Conservation (phyloP, 1,140 invertebrate genomes). For the Pygmarrhopalites habei region DNA sequence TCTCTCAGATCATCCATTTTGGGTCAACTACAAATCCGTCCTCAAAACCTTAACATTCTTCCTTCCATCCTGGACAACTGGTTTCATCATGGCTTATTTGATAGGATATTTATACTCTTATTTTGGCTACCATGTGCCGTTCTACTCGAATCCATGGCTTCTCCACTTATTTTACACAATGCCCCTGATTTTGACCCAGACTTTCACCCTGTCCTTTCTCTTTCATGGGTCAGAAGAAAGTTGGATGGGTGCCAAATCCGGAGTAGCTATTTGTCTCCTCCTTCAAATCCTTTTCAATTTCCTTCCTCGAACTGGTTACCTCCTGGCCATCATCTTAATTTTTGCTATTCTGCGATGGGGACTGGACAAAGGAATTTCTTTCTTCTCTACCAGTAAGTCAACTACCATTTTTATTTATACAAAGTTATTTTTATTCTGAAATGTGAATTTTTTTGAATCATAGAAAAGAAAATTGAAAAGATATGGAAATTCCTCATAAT, state of each 20-base stretch:
- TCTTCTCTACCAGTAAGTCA: neutral
- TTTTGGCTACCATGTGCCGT: conserved; percentile 19
- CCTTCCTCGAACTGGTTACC: conserved; percentile 46
- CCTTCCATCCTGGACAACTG: conserved; percentile 17
- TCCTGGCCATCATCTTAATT: conserved; percentile 47
- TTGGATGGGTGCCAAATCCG: conserved; percentile 44
- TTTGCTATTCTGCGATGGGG: conserved; percentile 43
- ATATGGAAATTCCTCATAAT: conserved; percentile 38
- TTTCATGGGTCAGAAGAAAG: conserved; percentile 38
- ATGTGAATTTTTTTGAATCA: neutral
- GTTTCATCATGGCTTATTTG: conserved; percentile 17
- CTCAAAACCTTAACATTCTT: neutral
- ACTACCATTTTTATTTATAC: neutral
- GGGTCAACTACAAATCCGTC: neutral
- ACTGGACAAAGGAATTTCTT: neutral
- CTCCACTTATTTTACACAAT: conserved; percentile 32
- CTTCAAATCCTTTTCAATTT: conserved; percentile 45
- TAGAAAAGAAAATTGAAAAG: neutral
- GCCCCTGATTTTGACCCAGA: conserved; percentile 24
- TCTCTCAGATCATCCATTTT: neutral
- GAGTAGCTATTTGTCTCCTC: conserved; percentile 48
- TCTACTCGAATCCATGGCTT: conserved; percentile 28
- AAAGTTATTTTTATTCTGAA: neutral
- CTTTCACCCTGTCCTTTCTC: conserved; percentile 38
- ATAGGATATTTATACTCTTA: conserved; percentile 17